Percentiles rank a stretch among this genome's conserved stretches.
These are phyloP conservation scores for Atlantisia rogersi DNA, from an alignment of 2,113 vertebrate genomes.

Conservation along the genomic window DNA sequence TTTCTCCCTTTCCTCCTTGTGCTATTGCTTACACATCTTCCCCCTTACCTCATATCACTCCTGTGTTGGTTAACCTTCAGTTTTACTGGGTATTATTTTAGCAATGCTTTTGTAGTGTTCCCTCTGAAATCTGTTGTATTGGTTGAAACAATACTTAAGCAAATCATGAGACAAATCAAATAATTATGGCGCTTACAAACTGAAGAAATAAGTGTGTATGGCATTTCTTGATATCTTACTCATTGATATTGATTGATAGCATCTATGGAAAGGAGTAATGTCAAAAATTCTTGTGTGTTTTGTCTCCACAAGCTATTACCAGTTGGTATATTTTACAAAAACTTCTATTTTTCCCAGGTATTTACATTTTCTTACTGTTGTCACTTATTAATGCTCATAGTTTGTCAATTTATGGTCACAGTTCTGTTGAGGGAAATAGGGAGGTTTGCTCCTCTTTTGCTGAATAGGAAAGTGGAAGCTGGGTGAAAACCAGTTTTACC, in stretches of 20 bases:
- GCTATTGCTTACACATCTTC: neutral
- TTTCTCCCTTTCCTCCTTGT: neutral
- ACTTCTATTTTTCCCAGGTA: neutral
- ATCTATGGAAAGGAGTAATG: neutral
- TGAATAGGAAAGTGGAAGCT: neutral
- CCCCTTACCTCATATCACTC: neutral
- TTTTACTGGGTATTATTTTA: neutral
- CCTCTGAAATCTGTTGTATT: neutral
- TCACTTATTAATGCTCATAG: neutral
- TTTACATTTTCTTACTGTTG: neutral
- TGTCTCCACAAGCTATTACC: fast-evolving
- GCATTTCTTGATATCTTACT: neutral
- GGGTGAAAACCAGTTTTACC: neutral
- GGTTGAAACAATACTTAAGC: neutral
- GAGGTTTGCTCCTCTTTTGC: neutral
- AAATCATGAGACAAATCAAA: neutral
- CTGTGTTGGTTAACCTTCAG: neutral
- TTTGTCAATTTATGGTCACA: neutral
- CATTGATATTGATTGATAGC: neutral
- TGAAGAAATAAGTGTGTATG: neutral
- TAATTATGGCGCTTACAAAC: neutral
- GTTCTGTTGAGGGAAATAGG: neutral
- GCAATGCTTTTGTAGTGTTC: neutral
- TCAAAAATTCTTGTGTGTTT: neutral
- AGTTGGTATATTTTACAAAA: neutral